Evolutionary conservation across 2,888 invertebrate species (phyloP), one percentile per base, ranked within the genome.

Genomic region (Diarsia rubi): DNA sequence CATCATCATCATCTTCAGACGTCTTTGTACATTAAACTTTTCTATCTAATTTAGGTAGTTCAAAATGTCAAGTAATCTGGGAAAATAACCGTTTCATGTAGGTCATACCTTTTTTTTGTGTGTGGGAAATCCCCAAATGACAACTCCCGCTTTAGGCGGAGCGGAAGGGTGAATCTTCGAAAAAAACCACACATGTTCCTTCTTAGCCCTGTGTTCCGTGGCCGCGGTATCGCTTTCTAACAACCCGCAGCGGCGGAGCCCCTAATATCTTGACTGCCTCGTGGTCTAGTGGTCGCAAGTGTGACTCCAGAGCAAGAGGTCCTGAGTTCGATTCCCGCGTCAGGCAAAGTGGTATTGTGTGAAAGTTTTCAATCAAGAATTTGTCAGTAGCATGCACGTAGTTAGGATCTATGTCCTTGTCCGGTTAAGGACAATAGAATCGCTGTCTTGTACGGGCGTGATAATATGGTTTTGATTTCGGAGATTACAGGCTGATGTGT

Each of bases 1-100:
- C 78, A 68, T 75, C 73, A 68, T 75, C 74, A 76, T 84, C 75
- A 71, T 71, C 74, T 71, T 67, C 19, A 79, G 64, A 68, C 27
- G 59, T 75, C 69, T 76, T 65, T 37, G 60, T 31, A 19, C 73
- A 77, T 65, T 52, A 74, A 70, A 82, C 37, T 37, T 66, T 65
- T 65, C 24, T 57, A 62, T 69, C 68, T 75, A 64, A 65, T 74
- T 73, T 70, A 62, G 62, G n/a, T 62, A 65, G 24, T 72, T 63
- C 14, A n/a, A 52, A 47, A 44, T 76, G 42, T 66, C 66, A 21
- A 63, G 73, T 54, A 63, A 66, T 75, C 69, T 75, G 52, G 37
- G 52, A 49, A 52, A 4, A 11, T 65, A 24, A 79, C 71, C 52
- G 68, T 71, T 63, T 83, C 31, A 16, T 72, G 45, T 44, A 45